Evolutionary conservation across 1,140 invertebrate genomes (phyloP).

Genomic region (Batillaria attramentaria): DNA sequence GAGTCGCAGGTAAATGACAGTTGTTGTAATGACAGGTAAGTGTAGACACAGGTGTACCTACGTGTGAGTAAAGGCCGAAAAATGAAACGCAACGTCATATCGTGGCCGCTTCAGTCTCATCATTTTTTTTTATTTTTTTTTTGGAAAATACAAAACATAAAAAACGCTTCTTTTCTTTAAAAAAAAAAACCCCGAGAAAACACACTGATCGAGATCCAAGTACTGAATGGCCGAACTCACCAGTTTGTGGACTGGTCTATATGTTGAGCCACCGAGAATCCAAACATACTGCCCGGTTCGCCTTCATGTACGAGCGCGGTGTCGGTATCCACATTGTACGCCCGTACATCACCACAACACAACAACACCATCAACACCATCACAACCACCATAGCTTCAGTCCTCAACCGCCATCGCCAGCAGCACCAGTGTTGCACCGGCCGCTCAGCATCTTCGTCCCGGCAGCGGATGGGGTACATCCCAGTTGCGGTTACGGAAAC

Average conservation of each 20-base stretch:
- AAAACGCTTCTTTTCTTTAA: no score
- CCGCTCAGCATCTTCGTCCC: background rate
- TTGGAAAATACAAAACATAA: no score
- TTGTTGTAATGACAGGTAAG: no score
- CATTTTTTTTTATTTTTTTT: no score
- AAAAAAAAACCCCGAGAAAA: no score
- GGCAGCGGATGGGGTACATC: background rate
- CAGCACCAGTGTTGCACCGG: background rate
- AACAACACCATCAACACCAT: constrained; percentile 11
- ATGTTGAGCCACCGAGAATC: constrained; percentile 75
- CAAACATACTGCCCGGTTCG: constrained; percentile 73
- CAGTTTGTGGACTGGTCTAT: constrained; percentile 71
- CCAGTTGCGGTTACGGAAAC: background rate
- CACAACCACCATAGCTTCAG: background rate
- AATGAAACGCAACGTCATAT: background rate
- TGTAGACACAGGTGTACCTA: no score
- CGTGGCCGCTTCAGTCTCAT: background rate
- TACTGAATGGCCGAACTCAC: no score
- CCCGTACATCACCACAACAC: constrained; percentile 5
- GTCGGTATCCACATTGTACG: constrained; percentile 74
- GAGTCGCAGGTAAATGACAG: no score
- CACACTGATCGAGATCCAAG: no score
- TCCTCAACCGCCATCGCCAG: background rate
- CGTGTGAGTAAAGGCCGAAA: no score
- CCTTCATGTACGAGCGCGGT: constrained; percentile 70